Conservation (phyloP, 2,113 vertebrate species). For the human region GRCh38 chr20:17758001-17758500, state of each 20-base stretch:
- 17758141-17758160: background rate
- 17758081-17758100: background rate
- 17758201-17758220: background rate
- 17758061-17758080: background rate
- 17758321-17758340: background rate
- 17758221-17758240: background rate
- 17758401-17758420: background rate
- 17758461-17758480: background rate
- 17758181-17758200: background rate
- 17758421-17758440: background rate
- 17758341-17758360: background rate
- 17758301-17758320: background rate
- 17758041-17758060: background rate
- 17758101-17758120: background rate
- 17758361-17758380: background rate
- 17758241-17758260: background rate
- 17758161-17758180: background rate
- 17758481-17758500: background rate
- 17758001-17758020: background rate
- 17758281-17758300: background rate
- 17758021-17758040: background rate
- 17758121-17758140: background rate
- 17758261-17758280: background rate
- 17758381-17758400: background rate
- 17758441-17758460: background rate